Percentiles rank a stretch among this genome's conserved stretches.
Evolutionary conservation across 2,888 invertebrate species (phyloP).

Genomic region (Invenusta paracnida): DNA sequence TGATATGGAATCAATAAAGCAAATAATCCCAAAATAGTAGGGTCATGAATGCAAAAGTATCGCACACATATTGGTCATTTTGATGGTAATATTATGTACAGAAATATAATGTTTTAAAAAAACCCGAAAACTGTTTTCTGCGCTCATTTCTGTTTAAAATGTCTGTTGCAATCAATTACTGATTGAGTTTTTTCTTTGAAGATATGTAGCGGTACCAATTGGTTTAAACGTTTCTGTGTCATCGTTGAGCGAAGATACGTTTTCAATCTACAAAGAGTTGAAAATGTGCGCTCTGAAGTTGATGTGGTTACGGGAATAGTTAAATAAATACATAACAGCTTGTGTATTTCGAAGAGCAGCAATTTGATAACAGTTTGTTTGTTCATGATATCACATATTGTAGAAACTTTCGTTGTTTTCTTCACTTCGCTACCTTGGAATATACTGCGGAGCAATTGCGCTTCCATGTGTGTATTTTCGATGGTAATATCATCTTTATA

Average conservation of each 20-base stretch:
- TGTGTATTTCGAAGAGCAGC: background rate
- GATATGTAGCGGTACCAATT: background rate
- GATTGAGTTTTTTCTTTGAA: conserved; percentile 9
- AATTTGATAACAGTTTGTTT: background rate
- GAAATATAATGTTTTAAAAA: background rate
- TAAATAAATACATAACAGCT: too few relatives aligned
- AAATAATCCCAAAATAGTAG: background rate
- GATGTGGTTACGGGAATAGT: background rate
- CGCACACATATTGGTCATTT: too few relatives aligned
- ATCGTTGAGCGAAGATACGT: background rate
- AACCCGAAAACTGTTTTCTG: background rate
- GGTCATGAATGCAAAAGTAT: background rate
- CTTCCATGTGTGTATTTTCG: background rate
- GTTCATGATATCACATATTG: conserved; percentile 13
- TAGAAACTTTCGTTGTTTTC: background rate
- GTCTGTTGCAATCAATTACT: background rate
- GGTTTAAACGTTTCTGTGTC: conserved; percentile 5
- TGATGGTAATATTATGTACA: too few relatives aligned
- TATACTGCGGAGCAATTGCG: background rate
- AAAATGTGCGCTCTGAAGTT: background rate
- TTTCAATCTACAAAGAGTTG: background rate
- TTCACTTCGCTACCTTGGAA: background rate
- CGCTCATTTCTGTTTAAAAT: background rate
- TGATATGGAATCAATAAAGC: background rate
- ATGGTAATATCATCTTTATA: background rate